Base-by-base conservation (phyloP, 2,888 invertebrate species). In the Ophonus ardosiacus region DNA sequence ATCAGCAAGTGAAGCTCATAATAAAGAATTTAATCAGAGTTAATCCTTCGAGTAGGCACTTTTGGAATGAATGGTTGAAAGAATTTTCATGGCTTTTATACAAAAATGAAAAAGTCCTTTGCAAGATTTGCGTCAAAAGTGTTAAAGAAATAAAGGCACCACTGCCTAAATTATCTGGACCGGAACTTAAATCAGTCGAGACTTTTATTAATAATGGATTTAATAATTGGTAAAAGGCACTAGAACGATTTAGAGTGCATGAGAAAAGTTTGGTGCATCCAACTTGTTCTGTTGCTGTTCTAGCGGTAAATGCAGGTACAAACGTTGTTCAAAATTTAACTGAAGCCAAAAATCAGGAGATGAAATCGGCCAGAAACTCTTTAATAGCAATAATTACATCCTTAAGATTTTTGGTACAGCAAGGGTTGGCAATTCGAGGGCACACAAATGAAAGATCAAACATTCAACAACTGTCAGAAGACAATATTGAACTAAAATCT, bases 401-500 rank as follows among this genome's bases (percentile, higher is more conserved):
- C 6, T 7, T 85, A 0, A 15, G 61, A 76, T 85, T n/a, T 61
- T 13, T 76, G 4, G 65, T 61, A n/a, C 5, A 7, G 10, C 81
- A 82, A 82, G 78, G 65, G 4, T 21, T 85, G 0, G 65, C 82
- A 5, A 2, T 82, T 4, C 74, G 78, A 7, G 82, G 85, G 0
- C 81, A 85, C 15, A 82, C 24, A 0, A 78, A 82, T 3, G 78
- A 82, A 56, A 1, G 43, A 57, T 71, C 78, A 5, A 85, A 85
- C 38, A 78, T 82, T 8, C 21, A 17, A 0, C 76, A 63, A 38
- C 13, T 82, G 0, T 65, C 78, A n/a, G 78, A 76, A 63, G 85
- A 85, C 56, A 13, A 5, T n/a, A 0, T 43, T 7, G 78, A 82
- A 0, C 40, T 85, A 3, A 82, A 82, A n/a, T n/a, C 57, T 0